Evolutionary conservation across 2,888 invertebrate genomes (phyloP), one percentile per base, ranked within the genome.

Genomic region (Drosophila percnosoma): DNA sequence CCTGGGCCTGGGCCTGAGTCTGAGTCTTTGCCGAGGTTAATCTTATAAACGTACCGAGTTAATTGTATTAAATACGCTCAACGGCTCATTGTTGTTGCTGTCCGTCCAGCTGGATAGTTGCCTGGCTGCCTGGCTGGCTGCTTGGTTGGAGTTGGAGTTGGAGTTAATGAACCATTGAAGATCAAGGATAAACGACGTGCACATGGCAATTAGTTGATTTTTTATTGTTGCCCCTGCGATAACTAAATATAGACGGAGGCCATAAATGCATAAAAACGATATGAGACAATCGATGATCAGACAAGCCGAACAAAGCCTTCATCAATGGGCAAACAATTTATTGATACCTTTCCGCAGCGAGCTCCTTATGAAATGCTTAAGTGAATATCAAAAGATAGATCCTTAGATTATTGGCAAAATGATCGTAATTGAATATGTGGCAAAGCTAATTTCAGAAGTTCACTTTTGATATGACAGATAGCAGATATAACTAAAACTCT

Each of bases 81-180:
- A 83, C 55, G 71, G 83, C 84, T 24, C 45, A 75, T 77, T 74
- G 73, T 90, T 72, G 62, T 73, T 67, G 62, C 45, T 21, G 57
- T 21, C 45, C 33, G 57, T 67, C 54, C 60, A 33, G 53, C 52
- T 63, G 68, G 21, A 40, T 60, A 10, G 45, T 21, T 21, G 42
- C 0, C 40, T 66, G n/a, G 8, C 15, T n/a, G 34, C 11, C 27
- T 42, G 51, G 5, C n/a, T 64, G 66, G 3, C 8, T 51, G 69
- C 52, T 48, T 63, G 31, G n/a, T 24, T 27, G 42, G 13, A 13
- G 64, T 36, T 27, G 42, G 13, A 13, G 64, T 36, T 64, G 88
- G 75, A 90, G 91, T 90, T 87, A 90, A 90, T 91, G 91, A 91
- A 90, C 90, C 87, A 90, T 79, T 81, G 90, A 90, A 90, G 87